Conservation (phyloP, 2,113 vertebrate genomes). For the Chaenocephalus aceratus region DNA sequence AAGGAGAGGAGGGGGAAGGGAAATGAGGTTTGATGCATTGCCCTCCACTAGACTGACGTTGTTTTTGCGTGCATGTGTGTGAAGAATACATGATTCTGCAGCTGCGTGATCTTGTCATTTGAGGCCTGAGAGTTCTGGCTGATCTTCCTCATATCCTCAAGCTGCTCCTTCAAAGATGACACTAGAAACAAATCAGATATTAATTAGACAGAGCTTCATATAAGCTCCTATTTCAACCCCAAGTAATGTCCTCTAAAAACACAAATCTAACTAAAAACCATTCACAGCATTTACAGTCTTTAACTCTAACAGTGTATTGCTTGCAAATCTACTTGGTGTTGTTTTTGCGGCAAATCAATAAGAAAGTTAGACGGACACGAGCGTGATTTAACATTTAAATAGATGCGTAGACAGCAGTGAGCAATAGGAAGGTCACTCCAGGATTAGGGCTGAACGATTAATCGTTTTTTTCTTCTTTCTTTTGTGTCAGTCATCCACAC, state of each 20-base stretch:
- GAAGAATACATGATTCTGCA: conserved; percentile 92
- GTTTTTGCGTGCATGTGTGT: background rate
- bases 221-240: background rate
- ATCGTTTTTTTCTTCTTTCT: too few species aligned
- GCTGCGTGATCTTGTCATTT: conserved; percentile 93
- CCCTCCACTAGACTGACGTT: background rate
- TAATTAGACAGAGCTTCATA: background rate
- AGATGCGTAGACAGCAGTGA: background rate
- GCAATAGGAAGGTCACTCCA: background rate
- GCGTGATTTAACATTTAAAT: background rate
- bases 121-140: conserved; percentile 95
- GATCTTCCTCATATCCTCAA: conserved; percentile 95
- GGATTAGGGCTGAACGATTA: too few species aligned
- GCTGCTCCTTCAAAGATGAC: conserved; percentile 95
- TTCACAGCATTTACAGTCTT: background rate
- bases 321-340: conserved; percentile 2
- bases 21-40: background rate
- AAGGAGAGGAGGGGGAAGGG: background rate
- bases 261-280: too few species aligned
- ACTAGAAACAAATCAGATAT: conserved; percentile 81
- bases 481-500: too few species aligned
- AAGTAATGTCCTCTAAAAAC: background rate
- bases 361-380: background rate
- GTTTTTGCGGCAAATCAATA: background rate
- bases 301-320: background rate